Base-by-base conservation (phyloP, 2,888 invertebrate species). In the Acanthosepion lycidas region DNA sequence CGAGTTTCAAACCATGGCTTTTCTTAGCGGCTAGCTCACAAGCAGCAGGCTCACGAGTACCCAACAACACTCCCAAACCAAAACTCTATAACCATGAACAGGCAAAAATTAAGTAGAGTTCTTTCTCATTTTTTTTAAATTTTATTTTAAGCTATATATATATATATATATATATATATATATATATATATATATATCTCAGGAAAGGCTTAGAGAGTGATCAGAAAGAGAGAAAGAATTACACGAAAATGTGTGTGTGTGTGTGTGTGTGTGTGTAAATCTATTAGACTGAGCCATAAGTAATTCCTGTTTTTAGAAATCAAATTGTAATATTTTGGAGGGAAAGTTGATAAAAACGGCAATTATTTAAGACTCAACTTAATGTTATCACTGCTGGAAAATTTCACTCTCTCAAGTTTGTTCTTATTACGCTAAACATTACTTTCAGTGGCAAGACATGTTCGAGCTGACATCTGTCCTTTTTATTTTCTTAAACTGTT, bases 1-100 rank as follows among this genome's bases (percentile, higher is more conserved):
- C 51, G 92, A 48, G 48, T 51, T 51, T 42, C 48, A 92, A 48
- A 48, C 91, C 33, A 48, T 42, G 91, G 91, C 23, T 48, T 48
- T 48, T 48, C 33, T 48, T 48, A 48, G 33, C 9, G 48, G 92
- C 92, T 23, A 92, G 92, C 26, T 92, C 92, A 92, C 92, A 48
- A 92, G 92, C 48, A 91, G 51, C 51, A 51, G 51, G 92, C 49
- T 18, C 92, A 18, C 91, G 18, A 42, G 42, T 92, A 23, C 49
- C 92, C 48, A 48, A 48, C 92, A 92, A 92, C 51, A 51, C 12
- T 49, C 92, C 49, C 92, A 42, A 91, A 91, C 42, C 48, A 42
- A 92, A 92, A 49, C 92, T 48, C 64, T 64, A 51, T 49, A 23
- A 92, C 92, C 92, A 92, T 48, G 18, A 92, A 92, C 92, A 92